phyloP scores from a whole-genome alignment of 2,888 invertebrate genomes.

The Odontothrips loti region DNA sequence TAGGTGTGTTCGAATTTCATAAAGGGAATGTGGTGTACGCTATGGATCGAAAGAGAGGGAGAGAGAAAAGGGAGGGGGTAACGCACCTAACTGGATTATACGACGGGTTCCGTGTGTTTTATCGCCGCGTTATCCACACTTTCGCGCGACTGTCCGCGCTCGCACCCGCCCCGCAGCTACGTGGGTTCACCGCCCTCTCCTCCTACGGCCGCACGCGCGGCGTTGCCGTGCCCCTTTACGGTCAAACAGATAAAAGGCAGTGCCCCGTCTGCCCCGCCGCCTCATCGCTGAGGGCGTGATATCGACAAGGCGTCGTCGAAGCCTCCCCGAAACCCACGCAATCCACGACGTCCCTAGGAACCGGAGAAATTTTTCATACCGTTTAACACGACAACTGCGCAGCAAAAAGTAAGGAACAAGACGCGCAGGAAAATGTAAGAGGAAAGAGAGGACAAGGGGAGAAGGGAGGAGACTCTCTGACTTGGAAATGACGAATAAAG shows the following conservation, averaged over 20 bases:
- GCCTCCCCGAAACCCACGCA: not conserved
- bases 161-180: not conserved
- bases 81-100: slow-evolving; percentile 8
- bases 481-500: no score
- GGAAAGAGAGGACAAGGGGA: no score
- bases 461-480: no score
- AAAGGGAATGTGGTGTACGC: not conserved
- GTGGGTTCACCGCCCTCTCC: not conserved
- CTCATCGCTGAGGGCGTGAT: no score
- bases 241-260: not conserved
- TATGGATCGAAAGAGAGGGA: no score
- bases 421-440: no score
- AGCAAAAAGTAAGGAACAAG: no score
- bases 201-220: not conserved
- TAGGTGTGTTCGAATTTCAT: not conserved
- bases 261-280: not conserved
- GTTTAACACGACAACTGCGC: no score
- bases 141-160: not conserved
- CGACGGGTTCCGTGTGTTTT: not conserved
- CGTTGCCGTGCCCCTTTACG: not conserved
- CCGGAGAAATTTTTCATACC: no score
- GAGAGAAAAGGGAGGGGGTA: no score
- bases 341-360: no score
- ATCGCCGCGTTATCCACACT: slow-evolving; percentile 4
- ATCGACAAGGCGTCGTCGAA: not conserved